Percentiles rank a stretch among this genome's conserved stretches.
These are phyloP conservation scores for Lasioglossum leucozonium DNA, from an alignment of 2,888 invertebrate genomes.

Conservation along the genomic window DNA sequence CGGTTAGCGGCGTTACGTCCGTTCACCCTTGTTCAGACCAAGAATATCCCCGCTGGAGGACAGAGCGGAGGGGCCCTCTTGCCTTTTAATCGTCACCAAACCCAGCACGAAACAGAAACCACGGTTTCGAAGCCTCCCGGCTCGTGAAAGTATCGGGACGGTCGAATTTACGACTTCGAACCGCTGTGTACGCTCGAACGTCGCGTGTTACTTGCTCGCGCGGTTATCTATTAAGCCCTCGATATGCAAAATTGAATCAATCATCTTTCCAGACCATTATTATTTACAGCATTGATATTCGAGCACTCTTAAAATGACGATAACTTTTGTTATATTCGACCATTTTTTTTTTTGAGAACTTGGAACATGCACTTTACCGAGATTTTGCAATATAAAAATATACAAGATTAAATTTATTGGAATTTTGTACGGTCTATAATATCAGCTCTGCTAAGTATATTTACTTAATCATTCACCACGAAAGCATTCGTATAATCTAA, in stretches of 20 bases:
- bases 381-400: no score
- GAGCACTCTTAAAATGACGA: background rate
- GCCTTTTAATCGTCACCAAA: slow-evolving; percentile 46
- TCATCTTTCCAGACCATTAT: background rate
- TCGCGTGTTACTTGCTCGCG: no score
- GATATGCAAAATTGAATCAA: no score
- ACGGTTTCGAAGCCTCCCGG: background rate
- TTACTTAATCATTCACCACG: no score
- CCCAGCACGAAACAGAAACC: slow-evolving; percentile 23
- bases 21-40: slow-evolving; percentile 81
- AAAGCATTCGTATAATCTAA: no score
- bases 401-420: no score
- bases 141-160: background rate
- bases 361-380: no score
- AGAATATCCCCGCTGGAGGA: slow-evolving; percentile 77
- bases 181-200: background rate
- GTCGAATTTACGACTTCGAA: background rate
- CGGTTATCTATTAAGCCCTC: no score
- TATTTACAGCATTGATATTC: background rate
- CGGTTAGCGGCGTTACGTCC: slow-evolving; percentile 70
- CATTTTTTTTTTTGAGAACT: no score
- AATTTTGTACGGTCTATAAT: no score
- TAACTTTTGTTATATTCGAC: background rate
- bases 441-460: no score
- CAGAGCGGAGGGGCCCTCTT: slow-evolving; percentile 54